A percentile compares a stretch with the other conserved stretches of the same genome.
These are phyloP conservation scores for Lycopodina hypogea DNA, from an alignment of 37 sponge, comb jelly and placozoan species.

Conservation along the genomic window DNA sequence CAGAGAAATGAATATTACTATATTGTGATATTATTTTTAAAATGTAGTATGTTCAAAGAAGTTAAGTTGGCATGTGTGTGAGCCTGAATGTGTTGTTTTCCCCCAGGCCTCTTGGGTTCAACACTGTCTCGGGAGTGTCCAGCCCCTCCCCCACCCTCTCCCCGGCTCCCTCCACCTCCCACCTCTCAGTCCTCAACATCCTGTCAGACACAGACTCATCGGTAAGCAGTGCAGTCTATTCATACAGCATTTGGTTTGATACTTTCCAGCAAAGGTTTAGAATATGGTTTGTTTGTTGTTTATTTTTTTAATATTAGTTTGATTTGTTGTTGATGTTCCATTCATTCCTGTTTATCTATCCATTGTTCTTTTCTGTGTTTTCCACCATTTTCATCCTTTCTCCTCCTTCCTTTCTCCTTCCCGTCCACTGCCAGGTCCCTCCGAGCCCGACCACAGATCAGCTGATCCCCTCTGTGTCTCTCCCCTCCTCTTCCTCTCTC, in stretches of 20 bases:
- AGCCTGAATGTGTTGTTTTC: not conserved
- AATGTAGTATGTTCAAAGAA: not conserved
- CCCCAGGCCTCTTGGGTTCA: slow-evolving; percentile 21
- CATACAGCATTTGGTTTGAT: no score
- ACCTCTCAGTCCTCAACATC: slow-evolving; percentile 49
- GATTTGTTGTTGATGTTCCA: no score
- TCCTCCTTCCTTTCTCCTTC: not conserved
- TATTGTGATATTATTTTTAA: not conserved
- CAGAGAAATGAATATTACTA: no score
- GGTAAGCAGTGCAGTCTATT: slow-evolving; percentile 17
- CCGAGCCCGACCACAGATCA: slow-evolving; percentile 8
- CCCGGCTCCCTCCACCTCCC: slow-evolving; percentile 37
- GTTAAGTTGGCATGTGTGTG: not conserved
- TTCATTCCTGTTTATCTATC: no score
- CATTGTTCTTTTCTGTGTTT: not conserved
- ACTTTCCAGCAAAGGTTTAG: no score
- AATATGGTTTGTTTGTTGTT: not conserved
- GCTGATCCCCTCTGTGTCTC: not conserved
- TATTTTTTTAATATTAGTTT: not conserved
- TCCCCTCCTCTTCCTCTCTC: not conserved
- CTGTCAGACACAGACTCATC: slow-evolving; percentile 49
- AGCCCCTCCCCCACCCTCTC: slow-evolving; percentile 46
- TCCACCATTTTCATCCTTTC: not conserved
- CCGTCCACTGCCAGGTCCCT: not conserved
- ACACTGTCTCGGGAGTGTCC: slow-evolving; percentile 20